Evolutionary conservation across 2,888 invertebrate genomes (phyloP).

Genomic region (Macrosiphum euphorbiae): DNA sequence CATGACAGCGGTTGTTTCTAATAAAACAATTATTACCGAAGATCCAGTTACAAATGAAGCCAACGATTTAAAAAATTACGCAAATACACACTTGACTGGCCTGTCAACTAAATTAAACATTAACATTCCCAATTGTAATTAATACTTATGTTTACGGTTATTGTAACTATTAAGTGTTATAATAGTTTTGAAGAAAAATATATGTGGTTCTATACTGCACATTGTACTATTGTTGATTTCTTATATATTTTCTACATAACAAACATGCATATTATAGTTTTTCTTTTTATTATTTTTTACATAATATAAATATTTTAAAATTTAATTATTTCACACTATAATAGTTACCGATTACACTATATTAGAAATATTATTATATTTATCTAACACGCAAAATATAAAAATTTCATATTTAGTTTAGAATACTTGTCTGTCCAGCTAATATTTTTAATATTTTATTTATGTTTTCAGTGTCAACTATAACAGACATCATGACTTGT

Average conservation of each 20-base stretch:
- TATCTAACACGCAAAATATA: neutral
- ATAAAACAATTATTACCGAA: conserved; percentile 79
- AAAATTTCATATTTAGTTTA: neutral
- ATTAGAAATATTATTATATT: neutral
- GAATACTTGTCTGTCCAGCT: neutral
- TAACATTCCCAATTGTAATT: conserved; percentile 68
- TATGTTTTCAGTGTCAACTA: conserved; percentile 71
- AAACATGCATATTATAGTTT: neutral
- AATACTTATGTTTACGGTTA: neutral
- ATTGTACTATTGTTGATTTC: neutral
- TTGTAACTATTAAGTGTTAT: neutral
- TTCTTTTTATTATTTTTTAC: neutral
- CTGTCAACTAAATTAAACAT: conserved; percentile 68
- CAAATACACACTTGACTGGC: conserved; percentile 68
- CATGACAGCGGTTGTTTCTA: conserved; percentile 72
- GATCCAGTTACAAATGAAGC: conserved; percentile 80
- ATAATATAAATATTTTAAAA: neutral
- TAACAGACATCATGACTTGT: conserved; percentile 76
- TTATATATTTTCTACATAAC: neutral
- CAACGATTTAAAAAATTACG: conserved; percentile 73
- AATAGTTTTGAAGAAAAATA: no score
- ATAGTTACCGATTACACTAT: neutral
- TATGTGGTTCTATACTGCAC: neutral
- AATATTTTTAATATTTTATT: neutral
- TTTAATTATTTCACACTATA: neutral